Conservation (phyloP, 2,888 invertebrate species). For the Buathra laborator region DNA sequence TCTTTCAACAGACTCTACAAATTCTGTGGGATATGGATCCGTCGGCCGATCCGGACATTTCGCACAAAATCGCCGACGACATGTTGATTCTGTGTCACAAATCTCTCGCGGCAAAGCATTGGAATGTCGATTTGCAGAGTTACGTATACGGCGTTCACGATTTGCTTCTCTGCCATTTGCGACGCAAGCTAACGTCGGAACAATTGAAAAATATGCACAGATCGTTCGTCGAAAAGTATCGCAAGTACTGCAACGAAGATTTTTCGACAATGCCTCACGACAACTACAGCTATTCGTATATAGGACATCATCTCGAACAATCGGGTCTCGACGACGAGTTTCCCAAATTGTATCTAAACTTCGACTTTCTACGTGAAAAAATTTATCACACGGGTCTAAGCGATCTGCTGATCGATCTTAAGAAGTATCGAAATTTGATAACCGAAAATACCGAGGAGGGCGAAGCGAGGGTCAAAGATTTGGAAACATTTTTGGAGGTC, state of each 20-base stretch:
- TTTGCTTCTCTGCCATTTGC: constrained; percentile 88
- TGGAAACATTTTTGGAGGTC: constrained; percentile 88
- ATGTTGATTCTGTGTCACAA: constrained; percentile 89
- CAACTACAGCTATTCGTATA: constrained; percentile 90
- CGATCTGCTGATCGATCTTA: constrained; percentile 90
- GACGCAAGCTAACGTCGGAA: constrained; percentile 83
- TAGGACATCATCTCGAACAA: constrained; percentile 90
- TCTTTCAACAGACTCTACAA: constrained; percentile 84
- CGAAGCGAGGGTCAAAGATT: constrained; percentile 86
- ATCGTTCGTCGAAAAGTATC: constrained; percentile 88
- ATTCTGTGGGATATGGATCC: constrained; percentile 86
- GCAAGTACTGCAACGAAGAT: constrained; percentile 85
- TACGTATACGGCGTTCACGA: constrained; percentile 91
- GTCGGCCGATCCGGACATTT: constrained; percentile 77
- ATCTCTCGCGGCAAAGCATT: constrained; percentile 89
- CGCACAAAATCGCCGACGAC: constrained; percentile 86
- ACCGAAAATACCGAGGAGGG: constrained; percentile 86
- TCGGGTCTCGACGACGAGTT: constrained; percentile 87
- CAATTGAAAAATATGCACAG: constrained; percentile 87
- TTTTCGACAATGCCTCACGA: constrained; percentile 89
- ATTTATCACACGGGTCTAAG: constrained; percentile 89
- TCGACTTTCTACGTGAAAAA: constrained; percentile 90
- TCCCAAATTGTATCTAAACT: constrained; percentile 88
- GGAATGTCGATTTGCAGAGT: constrained; percentile 87
- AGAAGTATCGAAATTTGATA: constrained; percentile 88